Evolutionary conservation across 64 coral and sea anemone species (phyloP).

Genomic region (Montipora cactus): DNA sequence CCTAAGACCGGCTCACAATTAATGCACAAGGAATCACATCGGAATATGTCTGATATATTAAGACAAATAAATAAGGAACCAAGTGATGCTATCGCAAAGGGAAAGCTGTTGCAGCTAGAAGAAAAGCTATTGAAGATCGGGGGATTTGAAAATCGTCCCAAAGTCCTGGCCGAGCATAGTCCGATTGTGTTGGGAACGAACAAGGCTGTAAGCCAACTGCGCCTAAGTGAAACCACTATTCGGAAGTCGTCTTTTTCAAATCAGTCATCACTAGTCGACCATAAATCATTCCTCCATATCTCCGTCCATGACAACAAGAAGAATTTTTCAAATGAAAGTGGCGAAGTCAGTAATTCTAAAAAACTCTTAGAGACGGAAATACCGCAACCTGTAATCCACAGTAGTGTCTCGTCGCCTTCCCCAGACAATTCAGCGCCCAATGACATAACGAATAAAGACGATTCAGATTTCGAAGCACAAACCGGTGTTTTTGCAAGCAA

Average conservation of each 20-base stretch:
- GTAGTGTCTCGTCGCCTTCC: no score
- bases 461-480: not conserved
- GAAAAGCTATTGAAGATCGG: conserved; percentile 31
- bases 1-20: not conserved
- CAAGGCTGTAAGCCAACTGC: not conserved
- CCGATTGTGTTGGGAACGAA: not conserved
- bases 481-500: not conserved
- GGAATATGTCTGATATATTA: conserved; percentile 2
- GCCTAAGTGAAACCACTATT: not conserved
- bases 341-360: not conserved
- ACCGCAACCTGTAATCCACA: not conserved
- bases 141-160: not conserved
- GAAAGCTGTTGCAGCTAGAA: conserved; percentile 1
- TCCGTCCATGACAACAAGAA: not conserved
- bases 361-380: not conserved
- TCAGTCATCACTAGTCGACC: not conserved
- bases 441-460: not conserved
- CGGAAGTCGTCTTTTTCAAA: not conserved
- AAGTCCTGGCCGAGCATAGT: not conserved
- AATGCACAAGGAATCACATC: not conserved
- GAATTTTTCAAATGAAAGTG: not conserved
- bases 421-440: not conserved
- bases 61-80: not conserved
- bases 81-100: not conserved
- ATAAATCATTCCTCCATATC: not conserved